These are phyloP conservation scores for Strongylocentrotus purpuratus DNA, from an alignment of 35 echinoderm and acorn worm species.

Conservation along the genomic window DNA sequence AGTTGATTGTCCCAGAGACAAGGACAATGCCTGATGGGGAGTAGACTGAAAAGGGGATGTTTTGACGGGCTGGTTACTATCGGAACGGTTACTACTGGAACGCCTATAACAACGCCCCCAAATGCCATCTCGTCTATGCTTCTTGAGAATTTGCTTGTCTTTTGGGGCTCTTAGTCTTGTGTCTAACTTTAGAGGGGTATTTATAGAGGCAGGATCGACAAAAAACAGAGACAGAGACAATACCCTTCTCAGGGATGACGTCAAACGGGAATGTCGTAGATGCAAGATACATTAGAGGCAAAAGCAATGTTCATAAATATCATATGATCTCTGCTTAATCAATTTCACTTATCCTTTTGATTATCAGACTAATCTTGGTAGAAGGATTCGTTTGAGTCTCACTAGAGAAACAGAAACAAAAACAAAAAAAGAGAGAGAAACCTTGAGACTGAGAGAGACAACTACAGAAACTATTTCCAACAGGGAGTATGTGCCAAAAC, in stretches of 20 bases:
- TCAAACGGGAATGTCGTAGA: neutral
- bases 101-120: constrained; percentile 7
- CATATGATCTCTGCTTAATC: too few species aligned
- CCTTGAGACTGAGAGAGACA: neutral
- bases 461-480: neutral
- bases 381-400: neutral
- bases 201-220: neutral
- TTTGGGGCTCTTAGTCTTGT: neutral
- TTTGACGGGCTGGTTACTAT: constrained; percentile 20
- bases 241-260: neutral
- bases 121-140: neutral
- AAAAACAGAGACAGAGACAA: neutral
- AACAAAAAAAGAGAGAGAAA: neutral
- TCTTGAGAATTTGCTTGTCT: neutral
- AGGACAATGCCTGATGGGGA: neutral
- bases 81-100: neutral
- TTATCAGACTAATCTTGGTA: neutral
- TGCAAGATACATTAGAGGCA: too few species aligned
- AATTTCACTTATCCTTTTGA: neutral
- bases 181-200: neutral
- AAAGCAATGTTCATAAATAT: too few species aligned
- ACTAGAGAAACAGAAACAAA: too few species aligned
- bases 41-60: constrained; percentile 28
- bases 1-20: neutral
- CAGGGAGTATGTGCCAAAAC: neutral